A percentile compares a stretch with the other conserved stretches of the same genome.
Evolutionary conservation across 2,888 invertebrate genomes (phyloP).

Genomic region (Cryptus armator): DNA sequence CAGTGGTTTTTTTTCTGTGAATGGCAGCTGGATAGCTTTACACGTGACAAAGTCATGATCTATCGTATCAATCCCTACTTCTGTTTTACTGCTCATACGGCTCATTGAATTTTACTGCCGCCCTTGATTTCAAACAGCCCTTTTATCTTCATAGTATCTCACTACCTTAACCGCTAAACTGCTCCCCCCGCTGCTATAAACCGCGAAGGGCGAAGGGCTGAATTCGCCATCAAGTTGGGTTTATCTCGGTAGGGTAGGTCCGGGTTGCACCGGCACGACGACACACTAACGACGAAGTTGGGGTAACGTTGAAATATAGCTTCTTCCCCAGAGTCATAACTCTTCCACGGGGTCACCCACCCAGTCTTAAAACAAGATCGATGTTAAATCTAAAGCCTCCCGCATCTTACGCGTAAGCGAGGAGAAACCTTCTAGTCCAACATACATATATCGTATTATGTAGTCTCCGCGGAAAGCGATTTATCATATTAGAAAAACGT

Average conservation of each 20-base stretch:
- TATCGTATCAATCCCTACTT: slow-evolving; percentile 14
- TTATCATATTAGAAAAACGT: slow-evolving; percentile 42
- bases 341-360: slow-evolving; percentile 47
- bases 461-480: slow-evolving; percentile 15
- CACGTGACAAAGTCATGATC: not conserved
- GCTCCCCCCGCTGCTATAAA: slow-evolving; percentile 31
- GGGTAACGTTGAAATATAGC: slow-evolving; percentile 56
- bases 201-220: slow-evolving; percentile 34
- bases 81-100: not conserved
- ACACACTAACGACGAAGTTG: slow-evolving; percentile 59
- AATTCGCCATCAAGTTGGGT: slow-evolving; percentile 62
- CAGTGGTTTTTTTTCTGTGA: not conserved
- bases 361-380: slow-evolving; percentile 29
- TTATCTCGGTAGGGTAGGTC: slow-evolving; percentile 68
- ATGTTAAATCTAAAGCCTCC: slow-evolving; percentile 10
- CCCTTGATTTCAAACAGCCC: slow-evolving; percentile 32
- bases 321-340: slow-evolving; percentile 33
- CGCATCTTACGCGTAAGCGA: not conserved
- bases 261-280: slow-evolving; percentile 48
- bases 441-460: slow-evolving; percentile 14
- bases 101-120: slow-evolving; percentile 33
- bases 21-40: not conserved
- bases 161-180: slow-evolving; percentile 33
- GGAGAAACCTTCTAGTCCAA: not conserved
- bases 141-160: slow-evolving; percentile 17